Percentiles rank a stretch among this genome's conserved stretches.
Conservation (phyloP, 2,888 invertebrate species). For the Notodonta ziczac region DNA sequence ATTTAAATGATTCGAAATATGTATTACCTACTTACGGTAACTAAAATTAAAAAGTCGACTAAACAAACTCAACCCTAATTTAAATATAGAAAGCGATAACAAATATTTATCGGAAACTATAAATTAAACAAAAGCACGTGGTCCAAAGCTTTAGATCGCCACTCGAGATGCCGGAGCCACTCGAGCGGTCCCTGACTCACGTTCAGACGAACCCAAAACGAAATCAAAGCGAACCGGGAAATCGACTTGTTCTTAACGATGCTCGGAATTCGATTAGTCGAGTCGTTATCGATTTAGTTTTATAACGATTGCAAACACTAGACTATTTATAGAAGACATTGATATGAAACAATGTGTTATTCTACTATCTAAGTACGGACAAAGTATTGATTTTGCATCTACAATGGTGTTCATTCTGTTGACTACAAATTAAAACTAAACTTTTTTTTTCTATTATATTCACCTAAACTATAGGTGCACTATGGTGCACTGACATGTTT, state of each 20-base stretch:
- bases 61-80: constrained; percentile 20
- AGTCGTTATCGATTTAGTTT: constrained; percentile 12
- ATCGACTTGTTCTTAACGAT: neutral
- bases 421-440: too few relatives aligned
- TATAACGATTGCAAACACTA: too few relatives aligned
- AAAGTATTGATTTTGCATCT: too few relatives aligned
- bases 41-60: constrained; percentile 15
- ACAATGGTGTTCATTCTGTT: too few relatives aligned
- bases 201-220: constrained; percentile 12
- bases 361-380: too few relatives aligned
- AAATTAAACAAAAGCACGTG: constrained; percentile 25
- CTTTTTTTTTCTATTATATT: too few relatives aligned
- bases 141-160: constrained; percentile 26
- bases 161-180: constrained; percentile 33
- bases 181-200: constrained; percentile 20
- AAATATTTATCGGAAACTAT: constrained; percentile 27
- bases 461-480: too few relatives aligned
- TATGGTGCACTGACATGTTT: too few relatives aligned
- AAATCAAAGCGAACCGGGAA: constrained; percentile 11
- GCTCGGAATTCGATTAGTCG: constrained; percentile 6
- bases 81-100: constrained; percentile 22
- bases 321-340: too few relatives aligned
- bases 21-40: neutral
- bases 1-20: too few relatives aligned
- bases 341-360: too few relatives aligned